Evolutionary conservation across 37 sponge, comb jelly and placozoan genomes (phyloP).

Genomic region (Spongilla lacustris): DNA sequence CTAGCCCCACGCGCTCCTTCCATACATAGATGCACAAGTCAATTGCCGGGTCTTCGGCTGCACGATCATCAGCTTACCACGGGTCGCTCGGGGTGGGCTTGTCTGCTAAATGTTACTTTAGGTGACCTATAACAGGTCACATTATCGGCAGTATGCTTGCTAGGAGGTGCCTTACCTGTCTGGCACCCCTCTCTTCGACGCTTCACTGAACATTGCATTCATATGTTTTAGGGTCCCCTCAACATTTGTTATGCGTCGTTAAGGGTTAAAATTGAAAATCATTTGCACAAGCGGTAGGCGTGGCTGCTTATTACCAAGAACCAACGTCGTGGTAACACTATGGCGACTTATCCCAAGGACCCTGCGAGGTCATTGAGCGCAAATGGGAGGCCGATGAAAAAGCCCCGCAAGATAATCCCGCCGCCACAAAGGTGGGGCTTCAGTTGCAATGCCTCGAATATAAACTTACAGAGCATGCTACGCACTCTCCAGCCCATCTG

Average conservation of each 20-base stretch:
- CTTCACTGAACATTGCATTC: not conserved
- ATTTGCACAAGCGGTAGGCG: not conserved
- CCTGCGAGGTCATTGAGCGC: slow-evolving; percentile 31
- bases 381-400: slow-evolving; percentile 47
- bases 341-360: slow-evolving; percentile 3
- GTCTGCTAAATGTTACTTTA: not conserved
- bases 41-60: not conserved
- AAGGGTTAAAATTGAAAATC: slow-evolving; percentile 1
- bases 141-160: not conserved
- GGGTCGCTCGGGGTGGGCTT: not conserved
- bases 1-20: not conserved
- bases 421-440: slow-evolving; percentile 15
- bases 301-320: not conserved
- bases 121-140: not conserved
- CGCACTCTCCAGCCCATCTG: not conserved
- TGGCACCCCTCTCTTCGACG: not conserved
- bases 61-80: not conserved
- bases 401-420: slow-evolving; percentile 28
- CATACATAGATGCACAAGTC: not conserved
- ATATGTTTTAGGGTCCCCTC: not conserved
- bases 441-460: not conserved
- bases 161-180: not conserved
- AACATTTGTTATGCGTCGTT: not conserved
- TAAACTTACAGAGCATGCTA: no score
- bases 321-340: not conserved